Percentiles rank a stretch among this genome's conserved stretches.
phyloP scores from a whole-genome alignment of 2,888 invertebrate species.

The Mycalesis mineus region DNA sequence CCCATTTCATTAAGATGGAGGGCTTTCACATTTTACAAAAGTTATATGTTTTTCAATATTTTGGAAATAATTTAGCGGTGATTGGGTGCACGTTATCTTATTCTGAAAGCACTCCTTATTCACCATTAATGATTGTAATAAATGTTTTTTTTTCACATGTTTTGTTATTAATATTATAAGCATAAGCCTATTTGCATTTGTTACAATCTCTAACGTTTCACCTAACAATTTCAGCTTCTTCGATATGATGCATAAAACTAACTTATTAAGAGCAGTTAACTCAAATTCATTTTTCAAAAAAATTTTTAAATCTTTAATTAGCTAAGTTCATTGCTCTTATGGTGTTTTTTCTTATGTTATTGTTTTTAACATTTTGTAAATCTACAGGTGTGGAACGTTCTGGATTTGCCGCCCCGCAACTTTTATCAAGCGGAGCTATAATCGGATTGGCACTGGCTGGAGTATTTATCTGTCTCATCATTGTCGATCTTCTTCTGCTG shows the following conservation, averaged over 20 bases:
- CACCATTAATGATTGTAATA: constrained; percentile 62
- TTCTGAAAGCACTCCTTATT: constrained; percentile 71
- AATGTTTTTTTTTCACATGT: constrained; percentile 37
- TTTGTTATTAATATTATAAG: constrained; percentile 5
- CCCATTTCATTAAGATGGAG: constrained; percentile 74
- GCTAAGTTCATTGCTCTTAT: constrained; percentile 54
- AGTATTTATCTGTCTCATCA: constrained; percentile 86
- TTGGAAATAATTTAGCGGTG: constrained; percentile 47
- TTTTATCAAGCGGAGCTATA: constrained; percentile 85
- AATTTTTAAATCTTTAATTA: neutral
- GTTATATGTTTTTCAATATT: constrained; percentile 28
- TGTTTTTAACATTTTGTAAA: constrained; percentile 34
- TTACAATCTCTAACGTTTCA: constrained; percentile 66
- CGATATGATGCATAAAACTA: constrained; percentile 69
- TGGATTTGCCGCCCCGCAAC: constrained; percentile 70
- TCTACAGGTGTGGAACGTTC: constrained; percentile 68
- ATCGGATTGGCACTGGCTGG: constrained; percentile 91
- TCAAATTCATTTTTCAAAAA: constrained; percentile 20
- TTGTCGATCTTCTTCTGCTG: constrained; percentile 92
- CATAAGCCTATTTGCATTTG: constrained; percentile 48
- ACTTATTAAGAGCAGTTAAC: constrained; percentile 62
- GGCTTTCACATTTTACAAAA: constrained; percentile 57
- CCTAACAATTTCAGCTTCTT: constrained; percentile 68
- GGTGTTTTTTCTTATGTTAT: neutral
- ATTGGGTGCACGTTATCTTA: constrained; percentile 72